Conservation (phyloP, 2,888 invertebrate species). For the Ormyrus nitidulus region DNA sequence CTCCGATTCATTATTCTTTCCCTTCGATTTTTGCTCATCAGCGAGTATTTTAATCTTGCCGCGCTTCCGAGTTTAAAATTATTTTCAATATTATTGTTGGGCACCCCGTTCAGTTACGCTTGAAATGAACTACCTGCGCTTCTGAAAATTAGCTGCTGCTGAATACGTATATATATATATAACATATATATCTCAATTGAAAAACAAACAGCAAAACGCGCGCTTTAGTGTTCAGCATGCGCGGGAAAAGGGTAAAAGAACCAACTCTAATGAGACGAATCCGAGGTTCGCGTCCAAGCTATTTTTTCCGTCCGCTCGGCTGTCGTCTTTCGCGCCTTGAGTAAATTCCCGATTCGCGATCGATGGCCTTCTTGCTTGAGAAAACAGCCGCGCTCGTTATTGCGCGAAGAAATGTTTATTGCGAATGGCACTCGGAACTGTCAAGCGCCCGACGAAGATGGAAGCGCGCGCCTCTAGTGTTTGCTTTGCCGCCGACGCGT, state of each 20-base stretch:
- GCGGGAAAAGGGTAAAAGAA: constrained; percentile 26
- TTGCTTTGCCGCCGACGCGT: constrained; percentile 1
- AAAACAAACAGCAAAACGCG: background rate
- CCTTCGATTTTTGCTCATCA: constrained; percentile 36
- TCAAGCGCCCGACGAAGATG: constrained; percentile 5
- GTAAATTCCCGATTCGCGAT: constrained; percentile 13
- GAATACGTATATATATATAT: constrained; percentile 22
- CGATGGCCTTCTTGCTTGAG: background rate
- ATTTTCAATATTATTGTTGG: constrained; percentile 53
- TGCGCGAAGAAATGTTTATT: constrained; percentile 17
- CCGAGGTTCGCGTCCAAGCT: constrained; percentile 19
- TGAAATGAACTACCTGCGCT: constrained; percentile 64
- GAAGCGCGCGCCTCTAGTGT: constrained; percentile 1
- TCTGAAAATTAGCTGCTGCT: constrained; percentile 57
- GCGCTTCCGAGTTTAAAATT: constrained; percentile 48
- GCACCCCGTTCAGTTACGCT: constrained; percentile 61
- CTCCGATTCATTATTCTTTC: background rate
- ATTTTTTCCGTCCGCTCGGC: background rate
- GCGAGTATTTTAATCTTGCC: constrained; percentile 46
- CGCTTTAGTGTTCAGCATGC: constrained; percentile 44
- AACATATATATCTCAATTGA: no score
- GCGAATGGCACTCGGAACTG: background rate
- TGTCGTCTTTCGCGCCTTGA: background rate
- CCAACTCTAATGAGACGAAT: constrained; percentile 21
- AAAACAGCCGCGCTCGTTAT: background rate